phyloP scores from a whole-genome alignment of 2,113 vertebrate genomes.

The Todiramphus chloris region DNA sequence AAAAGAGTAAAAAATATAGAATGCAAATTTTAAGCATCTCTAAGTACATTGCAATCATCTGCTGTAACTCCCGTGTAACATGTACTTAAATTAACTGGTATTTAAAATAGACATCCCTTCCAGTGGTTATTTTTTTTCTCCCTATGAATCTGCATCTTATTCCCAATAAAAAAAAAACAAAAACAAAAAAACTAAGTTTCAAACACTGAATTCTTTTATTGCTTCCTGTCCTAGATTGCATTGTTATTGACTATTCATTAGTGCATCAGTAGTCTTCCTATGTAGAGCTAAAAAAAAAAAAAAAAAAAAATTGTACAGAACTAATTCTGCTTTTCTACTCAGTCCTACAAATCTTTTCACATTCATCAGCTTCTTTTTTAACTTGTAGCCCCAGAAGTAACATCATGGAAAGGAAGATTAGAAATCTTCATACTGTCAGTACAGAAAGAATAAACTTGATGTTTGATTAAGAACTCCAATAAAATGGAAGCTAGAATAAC shows the following conservation, averaged over 20 bases:
- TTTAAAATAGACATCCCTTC: background rate
- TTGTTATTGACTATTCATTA: background rate
- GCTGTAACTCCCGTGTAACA: background rate
- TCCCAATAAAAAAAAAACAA: background rate
- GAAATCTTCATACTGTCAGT: background rate
- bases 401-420: background rate
- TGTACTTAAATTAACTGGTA: background rate
- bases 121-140: background rate
- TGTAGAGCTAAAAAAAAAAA: background rate
- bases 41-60: background rate
- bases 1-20: background rate
- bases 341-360: background rate
- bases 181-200: background rate
- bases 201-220: background rate
- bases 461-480: background rate
- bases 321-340: background rate
- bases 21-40: background rate
- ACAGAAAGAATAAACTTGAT: background rate
- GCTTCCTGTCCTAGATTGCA: background rate
- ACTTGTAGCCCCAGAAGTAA: background rate
- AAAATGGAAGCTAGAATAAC: background rate
- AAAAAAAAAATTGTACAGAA: background rate
- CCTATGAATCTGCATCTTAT: background rate
- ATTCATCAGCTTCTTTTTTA: background rate
- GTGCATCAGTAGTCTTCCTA: background rate